These are phyloP conservation scores for Dioctria rufipes DNA, from an alignment of 2,888 invertebrate species.

Conservation along the genomic window DNA sequence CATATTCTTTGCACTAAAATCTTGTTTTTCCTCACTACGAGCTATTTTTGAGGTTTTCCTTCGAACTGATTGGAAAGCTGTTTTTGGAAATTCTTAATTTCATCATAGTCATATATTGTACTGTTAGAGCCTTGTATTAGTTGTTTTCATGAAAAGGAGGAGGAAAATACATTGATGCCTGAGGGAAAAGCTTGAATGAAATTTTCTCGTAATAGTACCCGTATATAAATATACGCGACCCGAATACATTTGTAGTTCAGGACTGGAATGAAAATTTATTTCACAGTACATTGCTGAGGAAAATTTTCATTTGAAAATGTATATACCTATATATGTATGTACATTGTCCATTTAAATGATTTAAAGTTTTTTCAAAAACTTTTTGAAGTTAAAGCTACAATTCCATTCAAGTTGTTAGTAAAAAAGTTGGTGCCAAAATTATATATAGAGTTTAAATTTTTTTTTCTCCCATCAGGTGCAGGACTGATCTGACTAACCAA, in stretches of 20 bases:
- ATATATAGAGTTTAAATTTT: no score
- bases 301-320: neutral
- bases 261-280: conserved; percentile 37
- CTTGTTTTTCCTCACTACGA: conserved; percentile 29
- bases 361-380: no score
- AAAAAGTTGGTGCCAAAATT: no score
- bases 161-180: neutral
- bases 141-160: conserved; percentile 15
- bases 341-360: conserved; percentile 2
- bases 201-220: conserved; percentile 22
- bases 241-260: neutral
- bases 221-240: neutral
- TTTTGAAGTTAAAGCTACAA: no score
- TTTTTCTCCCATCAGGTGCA: no score
- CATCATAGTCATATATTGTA: neutral
- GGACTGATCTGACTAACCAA: no score
- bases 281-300: conserved; percentile 17
- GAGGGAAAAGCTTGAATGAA: conserved; percentile 38
- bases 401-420: no score
- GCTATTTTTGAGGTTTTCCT: conserved; percentile 32
- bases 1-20: neutral
- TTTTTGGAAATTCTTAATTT: conserved; percentile 37
- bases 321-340: neutral
- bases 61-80: conserved; percentile 36
- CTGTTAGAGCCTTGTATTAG: neutral